Base-by-base conservation (phyloP, 2,797 vertebrate genomes). In the Xiphorhynchus erythropygius region DNA sequence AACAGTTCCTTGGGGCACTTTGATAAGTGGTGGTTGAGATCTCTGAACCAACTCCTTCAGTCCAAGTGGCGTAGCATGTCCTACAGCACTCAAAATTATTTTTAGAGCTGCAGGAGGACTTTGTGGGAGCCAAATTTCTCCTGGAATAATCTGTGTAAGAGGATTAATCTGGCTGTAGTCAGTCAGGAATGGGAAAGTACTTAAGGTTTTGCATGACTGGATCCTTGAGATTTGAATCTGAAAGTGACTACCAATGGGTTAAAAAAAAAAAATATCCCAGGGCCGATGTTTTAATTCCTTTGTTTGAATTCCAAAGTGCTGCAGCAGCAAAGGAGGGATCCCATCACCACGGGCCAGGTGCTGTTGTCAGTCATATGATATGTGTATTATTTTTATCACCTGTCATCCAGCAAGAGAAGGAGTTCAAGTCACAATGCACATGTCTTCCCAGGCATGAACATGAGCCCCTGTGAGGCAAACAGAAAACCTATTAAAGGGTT, bases 311-410 rank as follows among this genome's bases (percentile, higher is more conserved):
- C 89, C 87, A n/a, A 89, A 92, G 84, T 77, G 49, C 76, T 92
- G 9, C 65, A 75, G 69, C 87, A 73, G 90, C 76, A 78, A 50
- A 92, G 79, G 65, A 73, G 10, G 6, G 50, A 92, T 94, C 75
- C 62, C 67, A 69, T 92, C 93, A 85, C 62, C 55, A 15, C 8
- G 22, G 60, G 73, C 94, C 93, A 96, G 96, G 95, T 96, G 94
- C 89, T 93, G 75, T 95, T 93, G 90, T 89, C 92, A 83, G 93
- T 91, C 73, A 93, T 81, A 83, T 49, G 90, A 95, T 95, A 92
- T 4, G 68, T 83, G 93, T 90, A 86, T 13, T 95, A 88, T 90
- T 97, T 97, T 96, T 95, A 97, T 96, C 96, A 89, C 87, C 93
- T 96, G 92, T 96, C 92, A 92, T 95, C 87, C 92, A 80, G 68